Percentiles rank a stretch among this genome's conserved stretches.
Conservation (phyloP, 2,888 invertebrate genomes). For the Syrista parreyssii region DNA sequence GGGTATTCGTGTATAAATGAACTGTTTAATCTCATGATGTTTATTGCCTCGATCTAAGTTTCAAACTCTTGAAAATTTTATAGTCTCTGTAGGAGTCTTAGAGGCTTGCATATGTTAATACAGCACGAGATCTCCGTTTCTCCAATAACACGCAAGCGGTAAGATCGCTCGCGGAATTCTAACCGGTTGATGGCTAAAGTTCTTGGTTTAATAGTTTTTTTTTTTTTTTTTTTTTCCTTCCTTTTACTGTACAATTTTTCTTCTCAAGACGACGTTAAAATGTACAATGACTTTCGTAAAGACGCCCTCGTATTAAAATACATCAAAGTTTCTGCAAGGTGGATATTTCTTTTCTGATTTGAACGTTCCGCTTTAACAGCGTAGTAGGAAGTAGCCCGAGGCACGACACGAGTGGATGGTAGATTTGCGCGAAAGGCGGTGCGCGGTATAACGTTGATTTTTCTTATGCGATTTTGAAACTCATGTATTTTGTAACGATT, state of each 20-base stretch:
- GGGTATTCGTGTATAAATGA: not conserved
- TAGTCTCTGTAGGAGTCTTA: not conserved
- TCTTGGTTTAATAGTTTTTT: not conserved
- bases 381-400: not conserved
- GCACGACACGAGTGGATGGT: not conserved
- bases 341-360: not conserved
- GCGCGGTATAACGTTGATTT: not conserved
- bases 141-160: not conserved
- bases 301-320: not conserved
- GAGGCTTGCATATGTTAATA: not conserved
- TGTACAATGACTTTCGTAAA: not conserved
- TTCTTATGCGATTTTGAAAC: not conserved
- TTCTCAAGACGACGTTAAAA: not conserved
- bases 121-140: not conserved
- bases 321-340: not conserved
- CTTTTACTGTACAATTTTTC: not conserved
- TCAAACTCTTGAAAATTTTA: not conserved
- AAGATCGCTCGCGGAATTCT: not conserved
- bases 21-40: not conserved
- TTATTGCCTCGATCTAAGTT: not conserved
- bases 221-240: not conserved
- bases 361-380: not conserved
- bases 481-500: not conserved
- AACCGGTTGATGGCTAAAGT: not conserved
- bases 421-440: not conserved